Evolutionary conservation across 1,140 invertebrate species (phyloP).

Genomic region (Drosophila willistoni): DNA sequence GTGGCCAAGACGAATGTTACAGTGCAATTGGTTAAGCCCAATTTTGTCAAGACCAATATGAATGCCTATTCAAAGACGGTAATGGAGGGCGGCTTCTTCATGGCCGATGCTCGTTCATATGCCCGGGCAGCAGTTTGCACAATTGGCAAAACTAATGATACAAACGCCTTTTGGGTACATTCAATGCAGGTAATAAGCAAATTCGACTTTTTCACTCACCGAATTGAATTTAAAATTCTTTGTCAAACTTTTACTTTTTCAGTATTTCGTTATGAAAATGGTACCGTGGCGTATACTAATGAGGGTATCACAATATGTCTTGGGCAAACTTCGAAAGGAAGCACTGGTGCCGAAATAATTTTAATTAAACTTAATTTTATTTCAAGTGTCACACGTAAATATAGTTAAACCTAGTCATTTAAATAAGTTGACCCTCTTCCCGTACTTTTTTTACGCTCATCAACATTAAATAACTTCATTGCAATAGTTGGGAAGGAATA

Average conservation of each 20-base stretch:
- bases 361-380: neutral
- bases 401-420: neutral
- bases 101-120: constrained; percentile 91
- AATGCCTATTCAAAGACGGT: constrained; percentile 91
- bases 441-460: neutral
- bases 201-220: neutral
- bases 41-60: constrained; percentile 95
- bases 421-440: neutral
- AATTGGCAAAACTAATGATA: constrained; percentile 89
- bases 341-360: neutral
- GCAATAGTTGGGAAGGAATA: neutral
- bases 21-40: constrained; percentile 93
- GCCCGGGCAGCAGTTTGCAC: constrained; percentile 91
- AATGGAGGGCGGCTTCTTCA: constrained; percentile 88
- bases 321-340: neutral
- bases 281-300: constrained; percentile 1
- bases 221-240: too few species aligned
- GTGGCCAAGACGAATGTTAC: constrained; percentile 89
- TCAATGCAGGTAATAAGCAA: constrained; percentile 87
- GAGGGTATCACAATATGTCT: neutral
- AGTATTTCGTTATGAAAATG: neutral
- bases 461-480: constrained; percentile 1
- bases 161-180: constrained; percentile 95
- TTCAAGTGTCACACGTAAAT: neutral
- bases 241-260: neutral